These are phyloP conservation scores for Dicranocentrus wangi DNA, from an alignment of 2,888 invertebrate genomes.

Conservation along the genomic window DNA sequence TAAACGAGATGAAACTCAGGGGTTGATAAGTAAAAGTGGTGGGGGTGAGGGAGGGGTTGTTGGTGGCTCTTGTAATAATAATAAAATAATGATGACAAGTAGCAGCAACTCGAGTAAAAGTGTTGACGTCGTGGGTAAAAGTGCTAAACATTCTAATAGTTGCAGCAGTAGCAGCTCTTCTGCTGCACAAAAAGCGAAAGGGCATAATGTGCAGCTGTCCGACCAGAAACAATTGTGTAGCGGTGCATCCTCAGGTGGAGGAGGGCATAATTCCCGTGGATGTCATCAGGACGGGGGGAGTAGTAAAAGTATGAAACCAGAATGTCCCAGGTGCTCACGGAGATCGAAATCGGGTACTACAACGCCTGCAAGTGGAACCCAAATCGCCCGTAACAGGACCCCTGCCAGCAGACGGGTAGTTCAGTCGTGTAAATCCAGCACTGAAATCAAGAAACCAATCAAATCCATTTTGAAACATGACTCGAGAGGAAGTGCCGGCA, in stretches of 20 bases:
- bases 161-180: conserved; percentile 8
- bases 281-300: conserved; percentile 47
- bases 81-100: not conserved
- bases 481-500: conserved; percentile 67
- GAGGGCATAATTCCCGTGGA: conserved; percentile 42
- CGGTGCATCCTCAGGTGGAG: not conserved
- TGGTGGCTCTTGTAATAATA: no score
- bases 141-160: conserved; percentile 40
- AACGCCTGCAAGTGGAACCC: conserved; percentile 61
- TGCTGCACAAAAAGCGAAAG: not conserved
- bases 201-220: conserved; percentile 51
- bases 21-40: conserved; percentile 6
- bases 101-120: not conserved
- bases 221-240: conserved; percentile 57
- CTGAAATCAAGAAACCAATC: conserved; percentile 70
- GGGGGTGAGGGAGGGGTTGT: conserved; percentile 1
- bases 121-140: conserved; percentile 11
- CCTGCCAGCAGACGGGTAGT: conserved; percentile 67
- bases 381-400: conserved; percentile 56
- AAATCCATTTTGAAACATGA: conserved; percentile 72
- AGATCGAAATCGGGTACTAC: conserved; percentile 71
- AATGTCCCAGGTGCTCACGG: conserved; percentile 70
- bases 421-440: conserved; percentile 68
- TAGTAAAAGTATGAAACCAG: conserved; percentile 51
- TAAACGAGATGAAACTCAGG: not conserved